Evolutionary conservation across 2,888 invertebrate genomes (phyloP).

Genomic region (Drosophila emarginata): DNA sequence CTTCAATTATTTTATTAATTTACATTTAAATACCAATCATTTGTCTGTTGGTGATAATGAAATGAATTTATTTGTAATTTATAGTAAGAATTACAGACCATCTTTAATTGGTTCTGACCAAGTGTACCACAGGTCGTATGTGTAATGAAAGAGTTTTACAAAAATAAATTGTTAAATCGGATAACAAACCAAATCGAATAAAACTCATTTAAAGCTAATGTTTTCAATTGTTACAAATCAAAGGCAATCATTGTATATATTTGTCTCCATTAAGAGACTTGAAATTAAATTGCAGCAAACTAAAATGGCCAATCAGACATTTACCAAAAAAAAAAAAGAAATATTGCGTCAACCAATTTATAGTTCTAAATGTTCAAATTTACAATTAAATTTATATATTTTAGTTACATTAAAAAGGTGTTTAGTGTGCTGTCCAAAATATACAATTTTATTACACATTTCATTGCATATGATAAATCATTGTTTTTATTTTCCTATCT

Average conservation of each 20-base stretch:
- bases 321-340: background rate
- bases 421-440: too few species aligned
- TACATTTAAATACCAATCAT: slow-evolving; percentile 24
- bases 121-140: background rate
- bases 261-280: background rate
- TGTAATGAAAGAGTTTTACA: background rate
- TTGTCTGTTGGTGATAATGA: slow-evolving; percentile 10
- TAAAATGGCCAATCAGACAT: background rate
- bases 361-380: background rate
- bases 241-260: background rate
- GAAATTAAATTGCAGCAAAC: background rate
- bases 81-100: slow-evolving; percentile 7
- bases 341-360: too few species aligned
- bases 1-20: slow-evolving; percentile 57
- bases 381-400: background rate
- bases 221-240: background rate
- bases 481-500: background rate
- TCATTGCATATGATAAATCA: background rate
- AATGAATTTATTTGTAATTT: slow-evolving; percentile 32
- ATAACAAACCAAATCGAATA: background rate
- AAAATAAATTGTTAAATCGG: background rate
- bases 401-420: too few species aligned
- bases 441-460: background rate
- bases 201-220: background rate
- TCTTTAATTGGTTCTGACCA: background rate